Evolutionary conservation across 2,888 invertebrate genomes (phyloP).

Genomic region (Ethmia dodecea): DNA sequence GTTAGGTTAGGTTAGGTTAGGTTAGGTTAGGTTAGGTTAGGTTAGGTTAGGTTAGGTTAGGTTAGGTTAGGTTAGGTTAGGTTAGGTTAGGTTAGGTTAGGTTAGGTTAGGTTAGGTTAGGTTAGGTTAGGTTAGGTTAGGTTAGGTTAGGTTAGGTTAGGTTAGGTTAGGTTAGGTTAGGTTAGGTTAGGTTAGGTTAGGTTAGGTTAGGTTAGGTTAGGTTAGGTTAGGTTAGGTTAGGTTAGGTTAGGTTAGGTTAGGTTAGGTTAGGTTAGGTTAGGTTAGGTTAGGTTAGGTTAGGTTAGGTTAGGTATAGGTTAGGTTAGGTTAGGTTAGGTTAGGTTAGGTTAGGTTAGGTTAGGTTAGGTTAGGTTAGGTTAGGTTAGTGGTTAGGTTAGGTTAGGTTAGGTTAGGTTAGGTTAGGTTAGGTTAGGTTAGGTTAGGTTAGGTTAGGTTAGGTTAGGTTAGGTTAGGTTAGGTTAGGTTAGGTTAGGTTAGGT

Average conservation of each 20-base stretch:
- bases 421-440: slow-evolving; percentile 18
- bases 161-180: slow-evolving; percentile 15
- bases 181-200: slow-evolving; percentile 13
- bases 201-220: slow-evolving; percentile 14
- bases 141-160: slow-evolving; percentile 17
- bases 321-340: slow-evolving; percentile 11
- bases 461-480: slow-evolving; percentile 18
- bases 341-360: slow-evolving; percentile 4
- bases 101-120: slow-evolving; percentile 15
- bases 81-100: slow-evolving; percentile 14
- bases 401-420: slow-evolving; percentile 17
- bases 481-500: slow-evolving; percentile 18
- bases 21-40: slow-evolving; percentile 16
- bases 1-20: slow-evolving; percentile 15
- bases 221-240: slow-evolving; percentile 12
- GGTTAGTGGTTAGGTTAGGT: slow-evolving; percentile 16
- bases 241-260: slow-evolving; percentile 10
- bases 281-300: slow-evolving; percentile 7
- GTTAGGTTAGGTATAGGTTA: not conserved
- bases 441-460: slow-evolving; percentile 16
- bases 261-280: slow-evolving; percentile 6
- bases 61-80: slow-evolving; percentile 19
- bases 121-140: slow-evolving; percentile 15
- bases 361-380: slow-evolving; percentile 9
- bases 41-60: slow-evolving; percentile 15